Evolutionary conservation across 1,140 invertebrate genomes (phyloP), one percentile per base, ranked within the genome.

Genomic region (Drosophila simulans): DNA sequence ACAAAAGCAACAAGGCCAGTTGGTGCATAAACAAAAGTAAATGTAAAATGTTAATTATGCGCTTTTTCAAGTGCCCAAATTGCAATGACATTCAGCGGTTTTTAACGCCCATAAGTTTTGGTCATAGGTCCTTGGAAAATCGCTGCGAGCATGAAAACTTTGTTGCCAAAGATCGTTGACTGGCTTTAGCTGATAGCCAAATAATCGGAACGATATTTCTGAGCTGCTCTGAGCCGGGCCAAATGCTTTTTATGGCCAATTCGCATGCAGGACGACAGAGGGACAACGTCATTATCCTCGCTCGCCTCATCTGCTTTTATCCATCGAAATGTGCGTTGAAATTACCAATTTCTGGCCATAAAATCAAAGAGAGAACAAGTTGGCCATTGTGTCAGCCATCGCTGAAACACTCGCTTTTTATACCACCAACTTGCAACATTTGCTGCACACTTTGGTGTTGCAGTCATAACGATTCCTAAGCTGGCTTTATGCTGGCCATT

Each of bases 321-420:
- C 64, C 72, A 77, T 22, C 20, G 2, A 22, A 22, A 89, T 88
- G 84, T 82, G 72, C 83, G 59, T 17, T 71, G 65, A 77, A 86
- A 89, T 89, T 80, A 80, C 84, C 84, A 89, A 89, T 89, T 89
- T 89, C 77, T 90, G 70, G 83, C 70, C 63, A 86, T 88, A 88
- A 86, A 86, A 86, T 76, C 75, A 71, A 88, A 76, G 79, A 88
- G 73, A 71, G 78, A 86, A 86, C 83, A 89, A 88, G 75, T 89
- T 89, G 76, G 52, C 59, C 84, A 84, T 64, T 62, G 35, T 57
- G 17, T 10, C 46, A 8, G 40, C 39, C 31, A 40, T 25, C 11
- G 13, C 57, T 20, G 5, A 39, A 22, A 25, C 39, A 5, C 8
- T 15, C 39, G 3, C 20, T 22, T 37, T 48, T 39, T 46, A 65